Conservation (phyloP, 2,113 vertebrate species). For the Vidua macroura region DNA sequence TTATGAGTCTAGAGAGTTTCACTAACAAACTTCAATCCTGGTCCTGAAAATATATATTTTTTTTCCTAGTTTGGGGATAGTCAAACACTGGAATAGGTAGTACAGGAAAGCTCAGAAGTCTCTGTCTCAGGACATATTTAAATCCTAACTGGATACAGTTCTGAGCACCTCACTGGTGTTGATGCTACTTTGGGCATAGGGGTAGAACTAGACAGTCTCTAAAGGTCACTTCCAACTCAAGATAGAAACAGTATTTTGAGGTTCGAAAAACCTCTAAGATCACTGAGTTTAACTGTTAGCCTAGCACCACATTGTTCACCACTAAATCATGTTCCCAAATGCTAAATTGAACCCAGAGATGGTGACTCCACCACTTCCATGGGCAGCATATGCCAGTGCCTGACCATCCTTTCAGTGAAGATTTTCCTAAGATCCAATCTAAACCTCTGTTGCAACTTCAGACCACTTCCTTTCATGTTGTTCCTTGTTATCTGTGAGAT, state of each 20-base stretch:
- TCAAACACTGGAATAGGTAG: not conserved
- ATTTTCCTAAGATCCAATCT: not conserved
- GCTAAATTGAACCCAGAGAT: not conserved
- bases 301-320: not conserved
- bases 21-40: not conserved
- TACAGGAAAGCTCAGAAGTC: not conserved
- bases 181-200: not conserved
- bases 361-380: not conserved
- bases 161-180: not conserved
- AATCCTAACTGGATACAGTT: not conserved
- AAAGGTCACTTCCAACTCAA: not conserved
- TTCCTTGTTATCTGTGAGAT: not conserved
- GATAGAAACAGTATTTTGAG: not conserved
- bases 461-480: not conserved
- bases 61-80: not conserved
- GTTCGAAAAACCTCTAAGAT: not conserved
- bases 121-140: not conserved
- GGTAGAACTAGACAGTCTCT: not conserved
- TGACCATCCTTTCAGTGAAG: not conserved
- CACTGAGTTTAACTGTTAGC: not conserved
- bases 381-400: not conserved
- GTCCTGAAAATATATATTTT: not conserved
- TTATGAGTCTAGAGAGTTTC: not conserved
- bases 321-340: not conserved
- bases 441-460: not conserved